Base-by-base conservation (phyloP, 2,797 vertebrate genomes). In the Microctenopoma stevenorrisi region DNA sequence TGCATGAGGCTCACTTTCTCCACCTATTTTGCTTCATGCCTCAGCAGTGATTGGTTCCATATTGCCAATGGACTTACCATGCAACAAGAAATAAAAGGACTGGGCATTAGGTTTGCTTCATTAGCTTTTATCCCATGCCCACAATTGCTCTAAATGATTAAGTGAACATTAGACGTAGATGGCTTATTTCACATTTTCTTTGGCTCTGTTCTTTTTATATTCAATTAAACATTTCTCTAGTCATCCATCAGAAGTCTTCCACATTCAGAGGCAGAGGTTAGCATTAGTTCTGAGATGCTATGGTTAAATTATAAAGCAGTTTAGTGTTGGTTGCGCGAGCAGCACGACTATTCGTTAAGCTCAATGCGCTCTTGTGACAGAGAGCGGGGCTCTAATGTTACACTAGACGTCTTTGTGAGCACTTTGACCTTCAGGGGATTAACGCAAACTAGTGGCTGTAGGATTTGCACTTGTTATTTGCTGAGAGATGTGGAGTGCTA, bases 41-140 rank as follows among this genome's bases (percentile, higher is more conserved):
- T 81, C 79, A 60, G 51, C 52, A 53, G 76, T 86, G 78, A 90
- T 87, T 85, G 83, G 76, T 89, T 81, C 88, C 86, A 91, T 64
- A 82, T 81, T 88, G 78, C 85, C 68, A 60, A 55, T 55, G 56
- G 78, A 74, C 66, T 76, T 57, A 71, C 58, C 61, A 55, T 66
- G 66, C 73, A 63, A 74, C 43, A 55, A 72, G 65, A 79, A 84
- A 82, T 47, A 76, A 84, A 68, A 40, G 15, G 66, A 64, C 48
- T 9, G 56, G 69, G 64, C 70, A 60, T 90, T 86, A 86, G 68
- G 10, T 64, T 67, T 70, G 81, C 74, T 79, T 88, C 79, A 90
- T 87, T 88, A 81, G 77, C 68, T 44, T 63, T 60, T 67, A 7
- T 65, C 49, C 57, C 74, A 66, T 75, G 50, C 76, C 71, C 56